Percentiles rank a stretch among this genome's conserved stretches.
Evolutionary conservation across 2,113 vertebrate species (phyloP).

Genomic region (Passer domesticus): DNA sequence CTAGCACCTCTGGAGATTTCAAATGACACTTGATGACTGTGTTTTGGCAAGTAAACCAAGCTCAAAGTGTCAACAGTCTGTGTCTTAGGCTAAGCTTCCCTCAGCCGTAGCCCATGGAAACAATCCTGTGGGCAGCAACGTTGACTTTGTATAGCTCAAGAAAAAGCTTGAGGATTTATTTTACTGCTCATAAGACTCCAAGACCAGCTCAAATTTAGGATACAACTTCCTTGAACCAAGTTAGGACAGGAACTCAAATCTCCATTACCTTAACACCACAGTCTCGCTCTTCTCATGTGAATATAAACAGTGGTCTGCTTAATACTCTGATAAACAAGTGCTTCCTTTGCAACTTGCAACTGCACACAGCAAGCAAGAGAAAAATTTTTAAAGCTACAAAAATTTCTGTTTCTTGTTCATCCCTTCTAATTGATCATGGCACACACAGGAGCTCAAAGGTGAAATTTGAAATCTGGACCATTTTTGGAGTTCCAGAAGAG

Average conservation of each 20-base stretch:
- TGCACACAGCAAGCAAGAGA: not conserved
- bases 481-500: not conserved
- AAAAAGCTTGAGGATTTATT: not conserved
- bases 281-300: not conserved
- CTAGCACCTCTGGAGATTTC: not conserved
- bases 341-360: not conserved
- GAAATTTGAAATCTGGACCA: not conserved
- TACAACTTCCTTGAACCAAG: not conserved
- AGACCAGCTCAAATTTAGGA: not conserved
- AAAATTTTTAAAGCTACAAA: not conserved
- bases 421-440: not conserved
- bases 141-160: not conserved
- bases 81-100: not conserved
- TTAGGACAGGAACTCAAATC: not conserved
- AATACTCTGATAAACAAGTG: not conserved
- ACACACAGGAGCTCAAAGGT: not conserved
- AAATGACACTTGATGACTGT: not conserved
- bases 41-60: not conserved
- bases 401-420: not conserved
- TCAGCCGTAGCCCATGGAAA: not conserved
- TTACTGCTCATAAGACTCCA: not conserved
- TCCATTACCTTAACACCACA: not conserved
- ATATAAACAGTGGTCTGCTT: not conserved
- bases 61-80: not conserved
- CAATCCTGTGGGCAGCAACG: not conserved